phyloP scores from a whole-genome alignment of 2,797 vertebrate genomes.

The Coregonus suidteri region DNA sequence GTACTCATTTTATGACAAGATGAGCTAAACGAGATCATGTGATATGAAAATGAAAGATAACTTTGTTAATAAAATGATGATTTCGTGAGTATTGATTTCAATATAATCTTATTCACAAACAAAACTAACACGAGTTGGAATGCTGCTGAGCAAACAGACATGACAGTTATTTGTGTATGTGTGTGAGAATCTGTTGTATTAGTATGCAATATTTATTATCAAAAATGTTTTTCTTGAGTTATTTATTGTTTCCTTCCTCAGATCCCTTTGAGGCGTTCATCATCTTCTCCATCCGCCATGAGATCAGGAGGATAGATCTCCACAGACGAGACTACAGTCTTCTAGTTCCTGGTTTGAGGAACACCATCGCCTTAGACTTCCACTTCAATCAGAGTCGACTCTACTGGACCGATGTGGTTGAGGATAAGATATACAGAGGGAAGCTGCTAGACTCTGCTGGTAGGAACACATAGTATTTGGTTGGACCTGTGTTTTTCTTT shows the following conservation, averaged over 20 bases:
- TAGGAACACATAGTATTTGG: conserved; percentile 43
- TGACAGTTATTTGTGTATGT: not conserved
- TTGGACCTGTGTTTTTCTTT: not conserved
- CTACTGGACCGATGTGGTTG: conserved; percentile 89
- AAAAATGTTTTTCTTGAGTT: not conserved
- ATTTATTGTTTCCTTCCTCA: conserved; percentile 48
- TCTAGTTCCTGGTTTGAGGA: conserved; percentile 82
- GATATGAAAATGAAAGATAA: not conserved
- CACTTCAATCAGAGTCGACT: conserved; percentile 84
- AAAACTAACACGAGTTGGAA: not conserved
- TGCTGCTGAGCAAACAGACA: not conserved
- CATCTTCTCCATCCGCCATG: conserved; percentile 88
- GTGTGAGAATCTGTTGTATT: not conserved
- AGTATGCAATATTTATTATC: not conserved
- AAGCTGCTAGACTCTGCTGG: conserved; percentile 83
- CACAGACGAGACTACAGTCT: conserved; percentile 85
- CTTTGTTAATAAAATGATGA: not conserved
- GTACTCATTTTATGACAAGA: not conserved
- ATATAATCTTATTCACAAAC: conserved; percentile 3
- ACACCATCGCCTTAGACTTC: conserved; percentile 88
- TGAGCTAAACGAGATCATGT: not conserved
- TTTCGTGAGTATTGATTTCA: conserved; percentile 7
- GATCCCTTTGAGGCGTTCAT: conserved; percentile 87
- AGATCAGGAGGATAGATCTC: conserved; percentile 85
- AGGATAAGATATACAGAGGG: conserved; percentile 87